A percentile compares a stretch with the other conserved stretches of the same genome.
Evolutionary conservation across 2,888 invertebrate genomes (phyloP).

Genomic region (Litoditis marina): DNA sequence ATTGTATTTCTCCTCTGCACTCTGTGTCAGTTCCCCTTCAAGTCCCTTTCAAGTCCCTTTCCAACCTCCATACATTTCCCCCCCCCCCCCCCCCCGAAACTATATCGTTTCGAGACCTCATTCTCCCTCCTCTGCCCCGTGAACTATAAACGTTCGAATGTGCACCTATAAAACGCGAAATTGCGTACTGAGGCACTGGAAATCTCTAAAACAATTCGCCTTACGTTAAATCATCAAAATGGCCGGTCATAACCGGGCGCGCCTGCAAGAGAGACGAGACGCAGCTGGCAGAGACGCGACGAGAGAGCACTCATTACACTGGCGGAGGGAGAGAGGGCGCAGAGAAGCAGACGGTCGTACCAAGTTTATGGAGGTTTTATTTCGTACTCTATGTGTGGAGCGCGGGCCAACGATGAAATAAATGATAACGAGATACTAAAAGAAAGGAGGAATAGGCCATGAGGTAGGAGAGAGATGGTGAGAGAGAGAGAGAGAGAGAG

Average conservation of each 20-base stretch:
- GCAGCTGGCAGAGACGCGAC: conserved; percentile 4
- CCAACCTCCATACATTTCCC: too few relatives aligned
- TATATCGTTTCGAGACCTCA: too few relatives aligned
- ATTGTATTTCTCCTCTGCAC: too few relatives aligned
- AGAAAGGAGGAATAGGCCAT: not conserved
- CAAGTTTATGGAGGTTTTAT: conserved; percentile 4
- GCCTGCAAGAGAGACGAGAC: conserved; percentile 10
- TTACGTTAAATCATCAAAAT: conserved; percentile 19
- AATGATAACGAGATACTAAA: conserved; percentile 7
- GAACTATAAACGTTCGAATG: too few relatives aligned
- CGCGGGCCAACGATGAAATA: conserved; percentile 12
- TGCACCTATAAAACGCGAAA: too few relatives aligned
- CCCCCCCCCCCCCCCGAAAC: too few relatives aligned
- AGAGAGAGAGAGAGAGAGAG: too few relatives aligned
- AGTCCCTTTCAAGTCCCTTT: too few relatives aligned
- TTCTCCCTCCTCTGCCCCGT: too few relatives aligned
- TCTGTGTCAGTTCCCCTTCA: too few relatives aligned
- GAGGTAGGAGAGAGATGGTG: conserved; percentile 10
- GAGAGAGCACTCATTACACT: not conserved
- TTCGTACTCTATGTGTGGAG: not conserved
- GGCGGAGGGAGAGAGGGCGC: conserved; percentile 1
- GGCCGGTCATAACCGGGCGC: conserved; percentile 17
- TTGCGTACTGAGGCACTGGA: conserved; percentile 12
- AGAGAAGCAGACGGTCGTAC: conserved; percentile 1
- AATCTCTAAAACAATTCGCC: conserved; percentile 17